phyloP scores from a whole-genome alignment of 2,888 invertebrate species.

The Cephus spinipes region DNA sequence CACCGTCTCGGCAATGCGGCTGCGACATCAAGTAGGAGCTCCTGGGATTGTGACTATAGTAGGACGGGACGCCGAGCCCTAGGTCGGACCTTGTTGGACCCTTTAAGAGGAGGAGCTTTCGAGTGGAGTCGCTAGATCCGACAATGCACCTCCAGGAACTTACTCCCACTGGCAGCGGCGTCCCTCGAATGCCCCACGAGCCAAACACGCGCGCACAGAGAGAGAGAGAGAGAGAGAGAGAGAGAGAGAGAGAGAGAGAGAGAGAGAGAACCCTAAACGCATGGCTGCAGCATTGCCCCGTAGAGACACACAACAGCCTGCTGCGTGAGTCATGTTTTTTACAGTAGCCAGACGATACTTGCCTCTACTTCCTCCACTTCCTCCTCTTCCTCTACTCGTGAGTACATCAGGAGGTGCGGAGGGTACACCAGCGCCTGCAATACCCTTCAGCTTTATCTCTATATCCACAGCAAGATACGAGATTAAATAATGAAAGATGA shows the following conservation, averaged over 20 bases:
- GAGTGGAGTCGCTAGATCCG: neutral
- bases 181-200: conserved; percentile 32
- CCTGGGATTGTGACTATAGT: neutral
- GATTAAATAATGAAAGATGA: too few species aligned
- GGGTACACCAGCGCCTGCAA: neutral
- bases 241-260: conserved; percentile 2
- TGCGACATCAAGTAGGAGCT: neutral
- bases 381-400: conserved; percentile 34
- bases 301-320: conserved; percentile 51
- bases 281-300: conserved; percentile 36
- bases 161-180: neutral
- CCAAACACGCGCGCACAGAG: conserved; percentile 33
- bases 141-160: conserved; percentile 9
- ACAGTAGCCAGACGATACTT: conserved; percentile 64
- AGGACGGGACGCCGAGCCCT: too few species aligned
- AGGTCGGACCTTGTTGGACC: too few species aligned
- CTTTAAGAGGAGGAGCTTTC: neutral
- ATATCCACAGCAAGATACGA: too few species aligned
- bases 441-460: too few species aligned
- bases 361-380: conserved; percentile 37
- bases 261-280: too few species aligned
- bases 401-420: conserved; percentile 24
- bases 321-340: conserved; percentile 59
- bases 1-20: neutral
- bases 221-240: too few species aligned